Conservation (phyloP, 1,140 invertebrate species). For the Micrasema minimum region DNA sequence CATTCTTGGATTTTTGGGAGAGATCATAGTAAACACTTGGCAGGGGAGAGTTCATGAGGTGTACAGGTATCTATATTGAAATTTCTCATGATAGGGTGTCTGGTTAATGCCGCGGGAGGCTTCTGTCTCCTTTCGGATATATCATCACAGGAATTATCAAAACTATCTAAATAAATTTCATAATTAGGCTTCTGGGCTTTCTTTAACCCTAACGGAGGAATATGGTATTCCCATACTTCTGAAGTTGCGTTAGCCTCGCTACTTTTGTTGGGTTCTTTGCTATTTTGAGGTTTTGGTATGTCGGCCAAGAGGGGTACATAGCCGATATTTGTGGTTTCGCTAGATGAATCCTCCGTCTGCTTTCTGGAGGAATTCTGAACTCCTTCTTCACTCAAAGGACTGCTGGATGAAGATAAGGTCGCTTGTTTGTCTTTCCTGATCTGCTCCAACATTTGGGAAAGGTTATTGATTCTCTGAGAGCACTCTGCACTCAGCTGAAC, state of each 20-base stretch:
- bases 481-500: slow-evolving; percentile 67
- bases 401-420: slow-evolving; percentile 41
- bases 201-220: slow-evolving; percentile 16
- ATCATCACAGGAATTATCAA: slow-evolving; percentile 21
- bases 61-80: slow-evolving; percentile 59
- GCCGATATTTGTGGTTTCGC: slow-evolving; percentile 14
- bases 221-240: slow-evolving; percentile 5
- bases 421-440: slow-evolving; percentile 67
- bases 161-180: slow-evolving; percentile 12
- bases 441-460: slow-evolving; percentile 68
- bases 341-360: slow-evolving; percentile 1
- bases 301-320: slow-evolving; percentile 42
- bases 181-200: too few species aligned
- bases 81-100: slow-evolving; percentile 50
- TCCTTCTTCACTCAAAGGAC: slow-evolving; percentile 45
- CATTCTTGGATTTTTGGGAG: slow-evolving; percentile 4
- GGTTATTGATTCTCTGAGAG: slow-evolving; percentile 65
- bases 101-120: slow-evolving; percentile 34
- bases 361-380: slow-evolving; percentile 47
- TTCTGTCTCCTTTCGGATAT: slow-evolving; percentile 20
- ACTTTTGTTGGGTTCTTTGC: background rate
- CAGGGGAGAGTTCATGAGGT: slow-evolving; percentile 71
- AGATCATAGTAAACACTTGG: slow-evolving; percentile 18
- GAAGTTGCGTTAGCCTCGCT: slow-evolving; percentile 1
- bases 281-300: slow-evolving; percentile 41